These are phyloP conservation scores for Cheilosia pagana DNA, from an alignment of 2,888 invertebrate species.

Conservation along the genomic window DNA sequence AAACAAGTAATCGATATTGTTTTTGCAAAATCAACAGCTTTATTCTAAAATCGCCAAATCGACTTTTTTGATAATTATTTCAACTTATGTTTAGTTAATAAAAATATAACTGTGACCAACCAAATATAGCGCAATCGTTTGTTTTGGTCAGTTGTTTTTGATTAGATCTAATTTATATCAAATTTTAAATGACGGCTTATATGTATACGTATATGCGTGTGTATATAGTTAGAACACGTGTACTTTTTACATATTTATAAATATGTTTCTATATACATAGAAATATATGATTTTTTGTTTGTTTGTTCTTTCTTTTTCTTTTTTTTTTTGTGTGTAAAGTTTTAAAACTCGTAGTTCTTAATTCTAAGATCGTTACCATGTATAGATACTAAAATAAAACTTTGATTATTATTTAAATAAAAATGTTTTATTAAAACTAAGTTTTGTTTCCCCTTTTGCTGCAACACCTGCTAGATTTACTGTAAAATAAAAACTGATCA, in stretches of 20 bases:
- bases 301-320: conserved; percentile 10
- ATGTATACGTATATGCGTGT: conserved; percentile 57
- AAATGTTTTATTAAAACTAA: conserved; percentile 53
- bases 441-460: conserved; percentile 16
- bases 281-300: conserved; percentile 41
- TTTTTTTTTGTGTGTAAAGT: conserved; percentile 42
- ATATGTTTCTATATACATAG: conserved; percentile 57
- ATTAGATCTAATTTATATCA: conserved; percentile 62
- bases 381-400: conserved; percentile 60
- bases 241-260: conserved; percentile 62
- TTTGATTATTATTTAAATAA: conserved; percentile 44
- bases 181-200: conserved; percentile 60
- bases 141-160: conserved; percentile 65
- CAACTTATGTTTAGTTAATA: conserved; percentile 68
- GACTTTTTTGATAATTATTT: conserved; percentile 65
- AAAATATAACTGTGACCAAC: conserved; percentile 70
- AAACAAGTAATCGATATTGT: conserved; percentile 5
- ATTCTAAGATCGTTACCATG: conserved; percentile 49
- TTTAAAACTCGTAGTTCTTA: conserved; percentile 68
- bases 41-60: conserved; percentile 73
- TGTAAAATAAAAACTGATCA: conserved; percentile 3
- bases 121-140: conserved; percentile 58
- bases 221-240: conserved; percentile 58
- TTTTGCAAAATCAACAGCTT: conserved; percentile 75
- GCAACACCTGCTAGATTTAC: conserved; percentile 6